Evolutionary conservation across 2,797 vertebrate genomes (phyloP).

Genomic region (Morelia viridis): DNA sequence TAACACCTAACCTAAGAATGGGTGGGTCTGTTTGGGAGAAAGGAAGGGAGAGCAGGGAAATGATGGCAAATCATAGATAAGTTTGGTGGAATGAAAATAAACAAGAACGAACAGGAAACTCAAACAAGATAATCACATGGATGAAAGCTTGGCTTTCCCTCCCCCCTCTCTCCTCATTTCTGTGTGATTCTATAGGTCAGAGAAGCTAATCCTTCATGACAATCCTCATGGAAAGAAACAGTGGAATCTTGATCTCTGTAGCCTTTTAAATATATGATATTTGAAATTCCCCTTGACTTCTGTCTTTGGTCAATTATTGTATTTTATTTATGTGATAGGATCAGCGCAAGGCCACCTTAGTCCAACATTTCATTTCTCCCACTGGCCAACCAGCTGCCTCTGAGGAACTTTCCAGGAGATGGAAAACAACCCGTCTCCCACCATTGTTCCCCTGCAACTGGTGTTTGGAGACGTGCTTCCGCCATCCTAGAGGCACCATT

Average conservation of each 20-base stretch:
- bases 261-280: background rate
- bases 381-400: background rate
- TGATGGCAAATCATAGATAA: constrained; percentile 51
- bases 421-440: background rate
- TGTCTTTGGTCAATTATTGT: background rate
- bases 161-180: background rate
- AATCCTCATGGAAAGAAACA: background rate
- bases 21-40: constrained; percentile 62
- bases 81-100: constrained; percentile 66
- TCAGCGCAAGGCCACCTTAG: background rate
- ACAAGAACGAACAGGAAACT: background rate
- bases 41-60: constrained; percentile 68
- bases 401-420: background rate
- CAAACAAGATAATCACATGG: constrained; percentile 24
- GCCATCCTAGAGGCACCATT: background rate
- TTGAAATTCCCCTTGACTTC: background rate
- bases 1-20: constrained; percentile 65
- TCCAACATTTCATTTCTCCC: background rate
- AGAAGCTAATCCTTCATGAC: background rate
- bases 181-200: background rate
- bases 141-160: background rate
- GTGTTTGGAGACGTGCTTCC: background rate
- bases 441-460: background rate
- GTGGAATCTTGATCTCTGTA: background rate
- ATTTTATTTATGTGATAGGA: background rate